Conservation (phyloP, 2,113 vertebrate genomes). For the Podocnemis expansa region DNA sequence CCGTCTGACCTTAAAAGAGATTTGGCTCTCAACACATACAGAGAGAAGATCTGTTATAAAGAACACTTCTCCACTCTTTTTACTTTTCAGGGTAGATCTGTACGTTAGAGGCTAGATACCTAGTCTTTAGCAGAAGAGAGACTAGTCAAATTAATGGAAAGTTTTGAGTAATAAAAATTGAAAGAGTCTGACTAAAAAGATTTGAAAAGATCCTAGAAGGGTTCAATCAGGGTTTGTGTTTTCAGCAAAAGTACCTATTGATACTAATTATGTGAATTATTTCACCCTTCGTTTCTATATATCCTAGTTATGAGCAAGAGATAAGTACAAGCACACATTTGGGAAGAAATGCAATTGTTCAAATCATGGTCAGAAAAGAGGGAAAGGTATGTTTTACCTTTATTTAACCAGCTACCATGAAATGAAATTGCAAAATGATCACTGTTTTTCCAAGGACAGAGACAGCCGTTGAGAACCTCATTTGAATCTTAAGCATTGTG, state of each 20-base stretch:
- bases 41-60: neutral
- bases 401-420: neutral
- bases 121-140: neutral
- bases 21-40: neutral
- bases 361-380: neutral
- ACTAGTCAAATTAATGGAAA: neutral
- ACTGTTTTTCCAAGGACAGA: neutral
- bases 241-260: neutral
- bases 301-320: neutral
- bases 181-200: neutral
- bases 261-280: slow-evolving; percentile 40
- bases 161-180: neutral
- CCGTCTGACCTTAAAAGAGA: neutral
- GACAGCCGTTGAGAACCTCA: neutral
- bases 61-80: neutral
- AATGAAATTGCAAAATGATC: neutral
- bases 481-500: neutral
- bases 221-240: neutral
- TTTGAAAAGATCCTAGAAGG: neutral
- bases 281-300: neutral
- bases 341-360: neutral
- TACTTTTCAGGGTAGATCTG: neutral
- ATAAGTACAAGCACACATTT: neutral
- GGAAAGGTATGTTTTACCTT: neutral
- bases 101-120: neutral